Evolutionary conservation across 1,140 invertebrate species (phyloP).

Genomic region (Sarcophaga peregrina): DNA sequence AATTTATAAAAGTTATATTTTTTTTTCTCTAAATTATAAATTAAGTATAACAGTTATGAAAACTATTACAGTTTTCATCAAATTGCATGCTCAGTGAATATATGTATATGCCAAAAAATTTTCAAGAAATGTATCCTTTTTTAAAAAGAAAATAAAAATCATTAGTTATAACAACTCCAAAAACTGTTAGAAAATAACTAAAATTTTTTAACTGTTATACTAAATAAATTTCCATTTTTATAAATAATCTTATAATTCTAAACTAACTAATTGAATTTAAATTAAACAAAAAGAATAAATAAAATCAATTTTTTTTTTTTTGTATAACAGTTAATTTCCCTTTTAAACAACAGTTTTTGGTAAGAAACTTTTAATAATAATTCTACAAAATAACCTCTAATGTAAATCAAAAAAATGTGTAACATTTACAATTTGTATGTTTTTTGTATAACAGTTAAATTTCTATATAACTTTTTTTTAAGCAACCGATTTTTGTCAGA

Average conservation of each 20-base stretch:
- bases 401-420: background rate
- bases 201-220: too few species aligned
- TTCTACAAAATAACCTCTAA: too few species aligned
- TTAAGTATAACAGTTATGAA: slow-evolving; percentile 24
- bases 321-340: slow-evolving; percentile 6
- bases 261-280: background rate
- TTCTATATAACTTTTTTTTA: too few species aligned
- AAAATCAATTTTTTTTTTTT: background rate
- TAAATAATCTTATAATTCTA: too few species aligned
- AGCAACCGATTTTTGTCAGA: too few species aligned
- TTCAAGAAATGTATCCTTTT: too few species aligned
- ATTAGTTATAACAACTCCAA: background rate
- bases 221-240: too few species aligned
- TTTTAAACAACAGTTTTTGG: background rate
- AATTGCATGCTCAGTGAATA: background rate
- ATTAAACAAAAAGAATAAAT: too few species aligned
- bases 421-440: background rate
- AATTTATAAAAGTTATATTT: too few species aligned
- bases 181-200: background rate
- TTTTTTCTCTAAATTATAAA: background rate
- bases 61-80: background rate
- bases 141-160: too few species aligned
- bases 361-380: too few species aligned
- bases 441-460: background rate
- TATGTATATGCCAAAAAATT: too few species aligned